Conservation (phyloP, 2,797 vertebrate species). For the Darevskia nairensis region DNA sequence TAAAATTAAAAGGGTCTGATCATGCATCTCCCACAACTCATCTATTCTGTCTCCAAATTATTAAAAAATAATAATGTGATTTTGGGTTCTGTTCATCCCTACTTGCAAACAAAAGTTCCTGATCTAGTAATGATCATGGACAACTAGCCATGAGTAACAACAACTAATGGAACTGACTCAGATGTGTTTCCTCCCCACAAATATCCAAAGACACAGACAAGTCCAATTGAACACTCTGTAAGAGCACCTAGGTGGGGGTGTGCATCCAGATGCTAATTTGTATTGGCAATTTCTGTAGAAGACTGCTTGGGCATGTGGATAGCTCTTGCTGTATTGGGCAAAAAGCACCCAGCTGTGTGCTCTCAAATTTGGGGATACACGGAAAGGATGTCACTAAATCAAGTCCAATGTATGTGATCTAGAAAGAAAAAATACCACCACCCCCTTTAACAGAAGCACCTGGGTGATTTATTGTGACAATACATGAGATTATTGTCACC, state of each 20-base stretch:
- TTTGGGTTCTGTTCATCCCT: neutral
- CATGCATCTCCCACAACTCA: neutral
- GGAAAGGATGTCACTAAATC: neutral
- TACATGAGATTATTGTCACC: conserved; percentile 17
- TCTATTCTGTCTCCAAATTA: neutral
- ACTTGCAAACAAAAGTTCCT: neutral
- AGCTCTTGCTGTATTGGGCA: neutral
- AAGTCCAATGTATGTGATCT: neutral
- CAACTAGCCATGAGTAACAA: neutral
- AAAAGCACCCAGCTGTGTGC: neutral
- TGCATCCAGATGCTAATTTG: neutral
- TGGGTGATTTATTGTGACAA: conserved; percentile 11
- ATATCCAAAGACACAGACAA: neutral
- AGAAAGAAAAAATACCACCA: neutral
- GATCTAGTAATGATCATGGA: neutral
- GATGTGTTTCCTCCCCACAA: too few species aligned
- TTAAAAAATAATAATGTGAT: neutral
- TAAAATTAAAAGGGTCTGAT: neutral
- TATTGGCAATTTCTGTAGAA: neutral
- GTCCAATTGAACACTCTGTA: neutral
- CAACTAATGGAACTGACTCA: neutral
- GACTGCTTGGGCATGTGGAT: neutral
- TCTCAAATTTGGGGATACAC: neutral
- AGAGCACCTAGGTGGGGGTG: neutral
- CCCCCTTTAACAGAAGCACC: neutral